Base-by-base conservation (phyloP, 2,113 vertebrate species). In the Planiliza haematocheilus region DNA sequence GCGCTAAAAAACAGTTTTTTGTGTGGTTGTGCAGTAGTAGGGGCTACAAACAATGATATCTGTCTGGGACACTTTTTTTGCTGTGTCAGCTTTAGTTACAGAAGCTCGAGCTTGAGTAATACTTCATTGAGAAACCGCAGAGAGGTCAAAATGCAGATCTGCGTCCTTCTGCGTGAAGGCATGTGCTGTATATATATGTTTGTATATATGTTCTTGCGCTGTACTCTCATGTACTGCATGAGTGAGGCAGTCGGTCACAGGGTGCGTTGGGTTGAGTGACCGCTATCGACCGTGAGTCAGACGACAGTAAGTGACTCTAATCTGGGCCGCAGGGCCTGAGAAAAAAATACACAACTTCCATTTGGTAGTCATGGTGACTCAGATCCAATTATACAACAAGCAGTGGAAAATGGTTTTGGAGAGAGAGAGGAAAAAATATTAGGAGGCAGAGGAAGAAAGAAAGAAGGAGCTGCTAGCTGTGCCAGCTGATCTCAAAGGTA, bases 331-430 rank as follows among this genome's bases (percentile, higher is more conserved):
- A 60, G 75, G 68, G 70, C 88, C 76, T 82, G 61, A 53, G 57
- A 75, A 68, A 85, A 60, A 70, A 43, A 68, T 65, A 30, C 24
- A 30, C 49, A 66, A 75, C 70, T 81, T 88, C 74, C 77, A 79
- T 90, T 91, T 83, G 74, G 92, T 93, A 91, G 89, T 81, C 89
- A 92, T 90, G 88, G 88, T 89, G 84, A 90, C 79, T 77, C 77
- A 83, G 81, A 90, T 89, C 82, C 81, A 93, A 90, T 93, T 90
- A 93, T 92, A 87, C 79, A 90, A 85, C 84, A 85, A 81, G 83
- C 84, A 77, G 80, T 87, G 86, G 86, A 91, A 92, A 90, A 81
- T 82, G 48, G 72, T 81, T 88, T 84, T 38, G 50, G 45, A 70
- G 43, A 79, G 45, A 70, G 57, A 67, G 38, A 57, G 74, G 24